Evolutionary conservation across 2,888 invertebrate genomes (phyloP).

Genomic region (Lamproptera curius): DNA sequence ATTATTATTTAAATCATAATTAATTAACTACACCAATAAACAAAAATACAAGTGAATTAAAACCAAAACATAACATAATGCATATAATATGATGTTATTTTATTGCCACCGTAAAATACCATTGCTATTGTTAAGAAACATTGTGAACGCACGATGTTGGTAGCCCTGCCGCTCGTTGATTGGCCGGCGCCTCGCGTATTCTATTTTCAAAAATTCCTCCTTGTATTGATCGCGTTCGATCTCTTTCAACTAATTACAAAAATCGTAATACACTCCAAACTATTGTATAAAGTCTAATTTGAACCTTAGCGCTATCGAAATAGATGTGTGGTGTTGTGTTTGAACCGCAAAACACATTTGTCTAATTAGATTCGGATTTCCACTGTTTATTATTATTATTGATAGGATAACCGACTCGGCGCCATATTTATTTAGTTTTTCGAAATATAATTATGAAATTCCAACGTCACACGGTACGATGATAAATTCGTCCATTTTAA

Average conservation of each 20-base stretch:
- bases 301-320: conserved; percentile 3
- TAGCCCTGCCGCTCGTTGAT: conserved; percentile 48
- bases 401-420: conserved; percentile 32
- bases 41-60: too few relatives aligned
- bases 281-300: neutral
- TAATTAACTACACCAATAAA: too few relatives aligned
- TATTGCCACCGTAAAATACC: neutral
- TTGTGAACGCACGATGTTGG: too few relatives aligned
- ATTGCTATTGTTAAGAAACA: too few relatives aligned
- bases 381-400: conserved; percentile 38
- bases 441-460: conserved; percentile 12
- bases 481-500: neutral
- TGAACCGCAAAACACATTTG: conserved; percentile 16
- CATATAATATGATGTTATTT: neutral
- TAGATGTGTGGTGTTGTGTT: conserved; percentile 13
- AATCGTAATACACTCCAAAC: conserved; percentile 11
- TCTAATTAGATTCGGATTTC: conserved; percentile 23
- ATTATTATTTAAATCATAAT: too few relatives aligned
- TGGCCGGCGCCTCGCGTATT: conserved; percentile 56
- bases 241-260: conserved; percentile 41
- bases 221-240: conserved; percentile 56
- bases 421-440: conserved; percentile 28
- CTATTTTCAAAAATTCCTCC: conserved; percentile 63
- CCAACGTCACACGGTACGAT: neutral
- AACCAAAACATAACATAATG: too few relatives aligned